These are phyloP conservation scores for Ivindomyrus marchei DNA, from an alignment of 2,113 vertebrate genomes.

Conservation along the genomic window DNA sequence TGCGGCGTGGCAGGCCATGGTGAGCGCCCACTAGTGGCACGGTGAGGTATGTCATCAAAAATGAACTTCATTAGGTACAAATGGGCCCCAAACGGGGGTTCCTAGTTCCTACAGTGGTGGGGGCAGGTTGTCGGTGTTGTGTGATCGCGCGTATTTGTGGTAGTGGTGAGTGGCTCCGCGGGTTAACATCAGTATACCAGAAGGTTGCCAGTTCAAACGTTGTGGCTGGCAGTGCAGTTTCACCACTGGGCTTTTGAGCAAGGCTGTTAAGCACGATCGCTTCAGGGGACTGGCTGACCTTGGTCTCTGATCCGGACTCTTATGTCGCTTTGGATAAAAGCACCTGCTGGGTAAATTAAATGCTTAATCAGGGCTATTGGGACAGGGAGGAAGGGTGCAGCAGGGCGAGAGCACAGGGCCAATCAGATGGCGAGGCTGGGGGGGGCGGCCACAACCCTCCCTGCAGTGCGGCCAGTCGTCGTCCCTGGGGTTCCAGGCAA, in stretches of 20 bases:
- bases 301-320: not conserved
- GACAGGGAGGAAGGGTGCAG: not conserved
- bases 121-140: not conserved
- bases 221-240: not conserved
- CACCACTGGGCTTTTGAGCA: not conserved
- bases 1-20: not conserved
- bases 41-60: not conserved
- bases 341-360: constrained; percentile 8
- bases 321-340: not conserved
- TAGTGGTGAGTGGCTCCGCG: not conserved
- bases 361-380: not conserved
- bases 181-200: not conserved
- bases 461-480: not conserved
- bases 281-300: not conserved
- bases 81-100: not conserved
- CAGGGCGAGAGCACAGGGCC: not conserved
- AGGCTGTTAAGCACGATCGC: not conserved
- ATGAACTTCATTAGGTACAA: not conserved
- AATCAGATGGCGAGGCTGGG: not conserved
- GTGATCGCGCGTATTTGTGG: not conserved
- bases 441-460: not conserved
- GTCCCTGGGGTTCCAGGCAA: not conserved
- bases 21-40: not conserved
- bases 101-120: not conserved
- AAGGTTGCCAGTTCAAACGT: not conserved